Evolutionary conservation across 2,113 vertebrate species (phyloP).

Genomic region (Corythornis madagascariensis): DNA sequence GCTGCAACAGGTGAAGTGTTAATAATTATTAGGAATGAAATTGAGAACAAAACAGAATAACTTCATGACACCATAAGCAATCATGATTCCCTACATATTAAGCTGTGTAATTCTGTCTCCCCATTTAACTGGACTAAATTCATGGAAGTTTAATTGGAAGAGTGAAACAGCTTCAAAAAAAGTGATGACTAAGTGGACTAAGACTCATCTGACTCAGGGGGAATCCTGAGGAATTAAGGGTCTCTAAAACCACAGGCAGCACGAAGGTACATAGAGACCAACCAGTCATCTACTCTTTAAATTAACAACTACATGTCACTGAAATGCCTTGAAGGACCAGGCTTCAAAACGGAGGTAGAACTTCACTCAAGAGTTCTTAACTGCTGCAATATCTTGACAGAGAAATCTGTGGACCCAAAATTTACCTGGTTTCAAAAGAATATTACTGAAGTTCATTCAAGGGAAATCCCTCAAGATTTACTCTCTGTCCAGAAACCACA

Average conservation of each 20-base stretch:
- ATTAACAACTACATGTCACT: not conserved
- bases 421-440: not conserved
- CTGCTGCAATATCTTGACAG: not conserved
- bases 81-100: not conserved
- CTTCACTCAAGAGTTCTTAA: not conserved
- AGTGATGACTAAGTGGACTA: not conserved
- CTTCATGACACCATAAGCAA: not conserved
- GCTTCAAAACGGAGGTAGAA: not conserved
- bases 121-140: not conserved
- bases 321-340: not conserved
- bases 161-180: not conserved
- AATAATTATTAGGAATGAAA: not conserved
- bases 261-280: not conserved
- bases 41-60: not conserved
- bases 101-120: not conserved
- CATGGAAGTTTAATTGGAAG: not conserved
- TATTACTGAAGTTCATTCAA: not conserved
- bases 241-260: not conserved
- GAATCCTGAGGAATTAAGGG: not conserved
- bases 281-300: not conserved
- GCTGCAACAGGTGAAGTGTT: not conserved
- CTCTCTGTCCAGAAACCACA: not conserved
- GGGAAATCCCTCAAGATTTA: not conserved
- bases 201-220: not conserved
- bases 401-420: not conserved